A percentile compares a stretch with the other conserved stretches of the same genome.
These are phyloP conservation scores for Dryocosmus kuriphilus DNA, from an alignment of 2,888 invertebrate species.

Conservation along the genomic window DNA sequence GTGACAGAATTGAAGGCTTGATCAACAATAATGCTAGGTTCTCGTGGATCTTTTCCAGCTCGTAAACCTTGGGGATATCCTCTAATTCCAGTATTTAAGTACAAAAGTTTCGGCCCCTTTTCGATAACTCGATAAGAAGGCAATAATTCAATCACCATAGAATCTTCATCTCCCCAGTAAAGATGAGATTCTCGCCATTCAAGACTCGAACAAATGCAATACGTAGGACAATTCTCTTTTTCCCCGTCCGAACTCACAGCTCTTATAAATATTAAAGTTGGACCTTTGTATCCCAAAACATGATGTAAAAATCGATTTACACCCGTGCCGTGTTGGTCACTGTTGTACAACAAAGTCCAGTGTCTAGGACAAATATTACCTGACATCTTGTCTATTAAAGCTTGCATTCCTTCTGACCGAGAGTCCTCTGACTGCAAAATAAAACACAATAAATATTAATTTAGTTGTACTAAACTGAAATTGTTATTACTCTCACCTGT, in stretches of 20 bases:
- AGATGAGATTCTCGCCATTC: conserved; percentile 93
- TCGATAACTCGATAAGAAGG: conserved; percentile 84
- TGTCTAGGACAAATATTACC: conserved; percentile 81
- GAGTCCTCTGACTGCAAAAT: conserved; percentile 57
- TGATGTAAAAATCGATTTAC: conserved; percentile 93
- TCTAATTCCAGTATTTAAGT: conserved; percentile 90
- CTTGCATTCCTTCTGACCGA: conserved; percentile 61
- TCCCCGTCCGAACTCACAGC: conserved; percentile 76
- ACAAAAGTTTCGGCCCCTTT: conserved; percentile 87
- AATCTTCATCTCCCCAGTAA: conserved; percentile 91
- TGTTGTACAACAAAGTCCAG: conserved; percentile 92
- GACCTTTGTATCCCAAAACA: conserved; percentile 86
- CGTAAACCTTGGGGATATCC: conserved; percentile 92
- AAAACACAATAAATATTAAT: background rate
- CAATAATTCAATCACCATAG: conserved; percentile 86
- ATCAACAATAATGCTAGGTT: conserved; percentile 86
- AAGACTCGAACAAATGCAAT: conserved; percentile 86
- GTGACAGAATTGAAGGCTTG: conserved; percentile 75
- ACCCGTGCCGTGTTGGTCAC: conserved; percentile 91
- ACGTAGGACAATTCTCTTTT: conserved; percentile 81
- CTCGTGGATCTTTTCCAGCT: conserved; percentile 89
- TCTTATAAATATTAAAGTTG: conserved; percentile 79
- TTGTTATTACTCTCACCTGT: conserved; percentile 68
- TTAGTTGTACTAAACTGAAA: background rate
- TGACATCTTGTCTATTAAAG: conserved; percentile 69